A percentile compares a stretch with the other conserved stretches of the same genome.
phyloP scores from a whole-genome alignment of 2,888 invertebrate species.

The Oscheius sp. region DNA sequence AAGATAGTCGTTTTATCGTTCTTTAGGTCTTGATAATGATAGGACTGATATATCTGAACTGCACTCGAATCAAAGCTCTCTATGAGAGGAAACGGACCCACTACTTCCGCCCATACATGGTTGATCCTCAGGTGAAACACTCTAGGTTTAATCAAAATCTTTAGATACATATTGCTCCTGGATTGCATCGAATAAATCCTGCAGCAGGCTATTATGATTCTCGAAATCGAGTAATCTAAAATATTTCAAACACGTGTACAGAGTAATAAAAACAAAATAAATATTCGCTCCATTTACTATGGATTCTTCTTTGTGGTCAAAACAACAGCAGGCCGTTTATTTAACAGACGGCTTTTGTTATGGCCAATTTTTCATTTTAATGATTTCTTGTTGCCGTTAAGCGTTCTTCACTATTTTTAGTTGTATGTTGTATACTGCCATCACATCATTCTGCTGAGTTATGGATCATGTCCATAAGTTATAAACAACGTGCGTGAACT shows the following conservation, averaged over 20 bases:
- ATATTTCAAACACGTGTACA: slow-evolving; percentile 18
- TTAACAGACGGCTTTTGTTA: not conserved
- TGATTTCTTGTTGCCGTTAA: no score
- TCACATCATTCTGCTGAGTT: no score
- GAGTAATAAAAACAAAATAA: no score
- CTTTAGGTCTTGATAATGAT: slow-evolving; percentile 48
- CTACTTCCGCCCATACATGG: slow-evolving; percentile 55
- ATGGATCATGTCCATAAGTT: no score
- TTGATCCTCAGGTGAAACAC: slow-evolving; percentile 44
- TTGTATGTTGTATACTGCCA: no score
- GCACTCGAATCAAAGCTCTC: slow-evolving; percentile 47
- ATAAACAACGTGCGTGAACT: no score
- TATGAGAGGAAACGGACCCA: slow-evolving; percentile 57
- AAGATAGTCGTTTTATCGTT: not conserved
- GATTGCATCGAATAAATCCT: slow-evolving; percentile 10
- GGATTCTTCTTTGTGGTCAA: not conserved
- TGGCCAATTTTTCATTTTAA: not conserved
- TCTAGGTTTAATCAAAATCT: not conserved
- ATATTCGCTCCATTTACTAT: not conserved
- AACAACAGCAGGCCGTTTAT: not conserved
- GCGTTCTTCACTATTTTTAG: no score
- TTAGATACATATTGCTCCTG: slow-evolving; percentile 12
- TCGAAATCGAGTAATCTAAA: slow-evolving; percentile 25
- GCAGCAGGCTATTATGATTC: slow-evolving; percentile 23
- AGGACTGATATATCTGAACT: slow-evolving; percentile 57